A percentile compares a stretch with the other conserved stretches of the same genome.
Conservation (phyloP, 2,888 invertebrate species). For the Ophioninae sp. region DNA sequence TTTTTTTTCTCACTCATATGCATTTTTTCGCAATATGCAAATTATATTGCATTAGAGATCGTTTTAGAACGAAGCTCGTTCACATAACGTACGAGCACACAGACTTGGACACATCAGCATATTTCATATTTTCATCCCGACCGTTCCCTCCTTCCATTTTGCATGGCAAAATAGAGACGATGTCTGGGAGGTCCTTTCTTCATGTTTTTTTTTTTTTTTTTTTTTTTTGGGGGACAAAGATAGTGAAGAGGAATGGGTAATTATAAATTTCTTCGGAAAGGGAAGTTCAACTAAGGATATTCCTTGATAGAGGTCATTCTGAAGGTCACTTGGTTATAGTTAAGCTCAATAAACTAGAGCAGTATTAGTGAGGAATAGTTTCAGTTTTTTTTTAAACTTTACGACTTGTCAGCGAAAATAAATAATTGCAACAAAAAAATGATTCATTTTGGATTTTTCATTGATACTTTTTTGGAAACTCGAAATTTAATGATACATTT, state of each 20-base stretch:
- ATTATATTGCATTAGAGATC: constrained; percentile 67
- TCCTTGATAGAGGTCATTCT: too few relatives aligned
- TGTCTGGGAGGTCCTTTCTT: neutral
- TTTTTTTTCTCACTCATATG: constrained; percentile 25
- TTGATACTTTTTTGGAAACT: too few relatives aligned
- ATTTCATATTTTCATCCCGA: constrained; percentile 14
- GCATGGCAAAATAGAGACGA: constrained; percentile 31
- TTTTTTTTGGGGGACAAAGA: constrained; percentile 8
- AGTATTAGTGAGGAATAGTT: too few relatives aligned
- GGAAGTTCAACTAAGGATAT: neutral
- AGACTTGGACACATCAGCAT: constrained; percentile 12
- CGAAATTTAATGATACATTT: too few relatives aligned
- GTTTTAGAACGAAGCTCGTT: constrained; percentile 51
- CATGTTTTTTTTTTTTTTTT: neutral
- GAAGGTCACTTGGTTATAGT: too few relatives aligned
- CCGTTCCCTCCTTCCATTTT: constrained; percentile 1
- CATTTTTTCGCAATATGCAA: constrained; percentile 63
- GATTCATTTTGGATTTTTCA: too few relatives aligned
- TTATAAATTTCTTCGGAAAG: constrained; percentile 7
- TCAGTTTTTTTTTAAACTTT: too few relatives aligned
- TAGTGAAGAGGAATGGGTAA: constrained; percentile 34
- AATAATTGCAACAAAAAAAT: too few relatives aligned
- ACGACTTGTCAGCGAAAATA: too few relatives aligned
- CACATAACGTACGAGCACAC: constrained; percentile 4
- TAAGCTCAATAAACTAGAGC: too few relatives aligned